A percentile compares a stretch with the other conserved stretches of the same genome.
Conservation (phyloP, 2,888 invertebrate genomes). For the Chrysomela aeneicollis region DNA sequence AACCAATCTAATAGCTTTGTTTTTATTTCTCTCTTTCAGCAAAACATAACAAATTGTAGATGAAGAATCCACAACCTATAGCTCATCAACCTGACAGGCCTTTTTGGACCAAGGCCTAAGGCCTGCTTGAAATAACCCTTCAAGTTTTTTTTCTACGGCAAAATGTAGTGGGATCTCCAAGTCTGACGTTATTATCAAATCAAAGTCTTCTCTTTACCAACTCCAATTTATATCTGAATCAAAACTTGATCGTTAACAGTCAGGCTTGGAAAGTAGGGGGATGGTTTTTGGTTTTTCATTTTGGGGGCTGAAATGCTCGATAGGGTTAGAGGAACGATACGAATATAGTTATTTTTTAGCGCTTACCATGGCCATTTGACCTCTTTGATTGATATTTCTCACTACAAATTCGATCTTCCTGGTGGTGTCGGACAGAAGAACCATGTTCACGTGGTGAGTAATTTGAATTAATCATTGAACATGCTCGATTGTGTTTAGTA, state of each 20-base stretch:
- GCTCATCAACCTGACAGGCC: neutral
- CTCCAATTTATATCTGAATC: neutral
- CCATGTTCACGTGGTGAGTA: conserved; percentile 87
- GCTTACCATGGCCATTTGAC: conserved; percentile 99
- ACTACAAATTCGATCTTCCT: conserved; percentile 95
- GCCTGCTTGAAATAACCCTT: conserved; percentile 25
- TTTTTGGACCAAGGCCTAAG: neutral
- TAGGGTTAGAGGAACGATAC: conserved; percentile 42
- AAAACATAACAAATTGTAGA: conserved; percentile 36
- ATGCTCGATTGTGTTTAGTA: neutral
- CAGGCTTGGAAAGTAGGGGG: conserved; percentile 32
- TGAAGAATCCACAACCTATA: conserved; percentile 25
- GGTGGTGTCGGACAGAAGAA: conserved; percentile 84
- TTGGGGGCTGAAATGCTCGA: conserved; percentile 25
- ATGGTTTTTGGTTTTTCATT: conserved; percentile 4
- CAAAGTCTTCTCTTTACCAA: neutral
- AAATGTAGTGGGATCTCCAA: conserved; percentile 31
- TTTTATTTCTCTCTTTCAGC: conserved; percentile 59
- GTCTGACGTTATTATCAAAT: conserved; percentile 24
- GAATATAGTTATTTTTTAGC: conserved; percentile 71
- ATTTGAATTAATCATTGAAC: conserved; percentile 1
- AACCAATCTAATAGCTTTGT: conserved; percentile 47
- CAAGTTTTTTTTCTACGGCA: conserved; percentile 35
- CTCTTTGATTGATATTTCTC: conserved; percentile 95
- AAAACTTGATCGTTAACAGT: conserved; percentile 3